phyloP scores from a whole-genome alignment of 2,113 vertebrate species.

The Chitala chitala region DNA sequence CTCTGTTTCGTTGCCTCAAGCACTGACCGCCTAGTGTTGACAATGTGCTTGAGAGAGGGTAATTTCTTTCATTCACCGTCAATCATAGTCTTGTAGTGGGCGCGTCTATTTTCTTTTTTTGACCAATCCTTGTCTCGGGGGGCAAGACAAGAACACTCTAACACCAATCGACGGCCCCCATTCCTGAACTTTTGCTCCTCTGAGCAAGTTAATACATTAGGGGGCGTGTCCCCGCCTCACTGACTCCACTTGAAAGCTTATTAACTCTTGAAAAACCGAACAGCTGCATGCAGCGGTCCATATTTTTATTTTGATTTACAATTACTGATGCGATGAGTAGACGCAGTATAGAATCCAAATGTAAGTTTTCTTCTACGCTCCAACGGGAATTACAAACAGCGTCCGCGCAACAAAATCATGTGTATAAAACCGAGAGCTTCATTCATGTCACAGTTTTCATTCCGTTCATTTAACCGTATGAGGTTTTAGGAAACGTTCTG shows the following conservation, averaged over 20 bases:
- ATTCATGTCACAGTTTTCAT: too few species aligned
- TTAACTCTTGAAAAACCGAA: conserved; percentile 57
- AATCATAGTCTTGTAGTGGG: conserved; percentile 43
- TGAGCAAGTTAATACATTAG: conserved; percentile 62
- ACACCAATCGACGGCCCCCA: conserved; percentile 60
- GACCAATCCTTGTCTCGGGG: conserved; percentile 42
- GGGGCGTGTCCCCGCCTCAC: conserved; percentile 61
- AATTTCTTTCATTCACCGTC: conserved; percentile 65
- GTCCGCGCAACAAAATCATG: too few species aligned
- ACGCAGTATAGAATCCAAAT: too few species aligned
- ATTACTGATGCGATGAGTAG: too few species aligned
- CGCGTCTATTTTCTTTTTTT: conserved; percentile 42
- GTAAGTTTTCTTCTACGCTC: too few species aligned
- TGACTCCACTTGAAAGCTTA: conserved; percentile 51
- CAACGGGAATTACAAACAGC: too few species aligned
- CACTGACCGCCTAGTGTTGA: conserved; percentile 31
- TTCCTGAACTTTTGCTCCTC: conserved; percentile 74
- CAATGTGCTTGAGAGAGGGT: conserved; percentile 32
- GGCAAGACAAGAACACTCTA: conserved; percentile 28
- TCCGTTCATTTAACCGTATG: too few species aligned
- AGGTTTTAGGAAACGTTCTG: too few species aligned
- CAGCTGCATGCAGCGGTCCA: too few species aligned
- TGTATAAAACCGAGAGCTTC: too few species aligned
- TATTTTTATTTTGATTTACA: too few species aligned
- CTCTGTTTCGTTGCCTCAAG: conserved; percentile 35